Base-by-base conservation (phyloP, 2,113 vertebrate species). In the Lota lota region DNA sequence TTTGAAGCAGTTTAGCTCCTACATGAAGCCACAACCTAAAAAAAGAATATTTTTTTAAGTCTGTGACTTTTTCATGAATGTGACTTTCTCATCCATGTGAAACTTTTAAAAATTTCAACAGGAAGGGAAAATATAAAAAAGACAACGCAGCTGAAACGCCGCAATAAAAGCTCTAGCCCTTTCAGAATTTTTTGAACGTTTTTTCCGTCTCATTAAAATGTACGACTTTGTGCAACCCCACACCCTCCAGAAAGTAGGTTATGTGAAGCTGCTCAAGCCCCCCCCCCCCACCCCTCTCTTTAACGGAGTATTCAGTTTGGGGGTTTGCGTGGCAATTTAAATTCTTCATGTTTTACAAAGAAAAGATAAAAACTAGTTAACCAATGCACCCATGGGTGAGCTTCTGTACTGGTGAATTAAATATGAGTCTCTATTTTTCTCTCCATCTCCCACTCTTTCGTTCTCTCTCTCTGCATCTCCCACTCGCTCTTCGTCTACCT, bases 341-440 rank as follows among this genome's bases (percentile, higher is more conserved):
- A 54, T 19, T 58, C 24, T n/a, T 56, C 33, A 18, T 63, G 33
- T 47, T 64, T 47, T 19, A 47, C 33, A 58, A 68, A 60, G 22
- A 60, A 36, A 68, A n/a, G 14, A 20, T 7, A 36, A 28, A 19
- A 40, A 40, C 15, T 61, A 47, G 58, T 69, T 69, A 69, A 51
- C 40, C 22, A 17, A 12, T 54, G 24, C 10, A 61, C 19, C 7
- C 19, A 15, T 19, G 22, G 58, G 57, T 61, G 33, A 62, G 21
- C 19, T 61, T 53, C 40, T 22, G 21, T 20, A 1, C 33, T 56
- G 64, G 70, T 64, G 28, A 58, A 74, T 74, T 61, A 77, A 63
- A 67, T 47, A 67, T 51, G 36, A 59, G 12, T 62, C 61, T 22
- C 57, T 59, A 66, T 61, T n/a, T 18, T 3, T n/a, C 60, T 12